Percentiles rank a stretch among this genome's conserved stretches.
Evolutionary conservation across 92 coral and sea anemone genomes (phyloP).

Genomic region (Isaurus tuberculatus): DNA sequence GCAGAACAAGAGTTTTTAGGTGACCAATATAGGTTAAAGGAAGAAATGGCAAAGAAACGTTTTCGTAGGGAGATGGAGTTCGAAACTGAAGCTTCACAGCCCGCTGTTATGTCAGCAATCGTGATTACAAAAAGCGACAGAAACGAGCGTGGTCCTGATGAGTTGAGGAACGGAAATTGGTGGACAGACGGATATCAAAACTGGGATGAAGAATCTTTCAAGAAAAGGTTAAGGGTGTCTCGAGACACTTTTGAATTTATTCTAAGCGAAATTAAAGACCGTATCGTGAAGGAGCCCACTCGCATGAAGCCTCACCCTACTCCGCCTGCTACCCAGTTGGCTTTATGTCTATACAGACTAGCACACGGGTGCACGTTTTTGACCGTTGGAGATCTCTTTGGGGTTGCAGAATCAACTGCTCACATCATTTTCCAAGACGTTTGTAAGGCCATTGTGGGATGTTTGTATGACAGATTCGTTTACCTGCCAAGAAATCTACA

Average conservation of each 20-base stretch:
- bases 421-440: conserved; percentile 35
- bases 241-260: conserved; percentile 12
- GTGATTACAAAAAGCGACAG: too few species aligned
- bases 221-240: conserved; percentile 29
- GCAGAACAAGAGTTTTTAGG: too few species aligned
- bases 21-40: too few species aligned
- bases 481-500: conserved; percentile 47
- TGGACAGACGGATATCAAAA: too few species aligned
- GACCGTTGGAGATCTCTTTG: conserved; percentile 63
- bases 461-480: conserved; percentile 51
- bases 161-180: too few species aligned
- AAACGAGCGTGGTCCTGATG: too few species aligned
- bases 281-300: conserved; percentile 37
- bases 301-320: conserved; percentile 44
- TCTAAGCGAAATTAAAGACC: conserved; percentile 26
- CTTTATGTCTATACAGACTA: conserved; percentile 45
- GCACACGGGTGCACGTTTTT: conserved; percentile 44
- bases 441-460: conserved; percentile 43
- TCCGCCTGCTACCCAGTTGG: conserved; percentile 42
- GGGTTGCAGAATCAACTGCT: conserved; percentile 49
- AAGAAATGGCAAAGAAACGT: too few species aligned
- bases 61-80: too few species aligned
- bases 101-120: too few species aligned
- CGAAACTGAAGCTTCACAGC: too few species aligned
- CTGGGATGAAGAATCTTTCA: conserved; percentile 54